Evolutionary conservation across 1,140 invertebrate genomes (phyloP).

Genomic region (Aleiodes sp.): DNA sequence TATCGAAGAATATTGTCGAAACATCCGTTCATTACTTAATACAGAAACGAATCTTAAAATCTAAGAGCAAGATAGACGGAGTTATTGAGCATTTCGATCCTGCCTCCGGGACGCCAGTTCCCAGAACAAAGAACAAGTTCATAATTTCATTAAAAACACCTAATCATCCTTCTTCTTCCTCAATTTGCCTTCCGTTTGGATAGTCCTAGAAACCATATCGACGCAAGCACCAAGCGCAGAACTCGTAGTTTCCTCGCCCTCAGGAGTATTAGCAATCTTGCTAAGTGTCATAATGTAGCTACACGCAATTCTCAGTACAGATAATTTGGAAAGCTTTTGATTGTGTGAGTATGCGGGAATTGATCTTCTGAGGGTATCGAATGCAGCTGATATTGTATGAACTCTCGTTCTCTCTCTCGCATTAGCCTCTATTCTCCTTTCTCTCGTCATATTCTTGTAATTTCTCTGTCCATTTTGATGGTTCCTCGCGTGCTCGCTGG

Average conservation of each 20-base stretch:
- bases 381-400: slow-evolving; percentile 94
- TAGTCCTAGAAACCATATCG: slow-evolving; percentile 85
- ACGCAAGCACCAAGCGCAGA: slow-evolving; percentile 79
- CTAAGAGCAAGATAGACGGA: slow-evolving; percentile 2
- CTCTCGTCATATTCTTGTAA: slow-evolving; percentile 95
- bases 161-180: slow-evolving; percentile 85
- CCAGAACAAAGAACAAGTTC: not conserved
- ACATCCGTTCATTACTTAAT: not conserved
- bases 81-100: slow-evolving; percentile 3
- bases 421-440: slow-evolving; percentile 91
- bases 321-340: slow-evolving; percentile 92
- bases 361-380: slow-evolving; percentile 84
- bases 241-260: slow-evolving; percentile 55
- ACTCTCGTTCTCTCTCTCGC: slow-evolving; percentile 90
- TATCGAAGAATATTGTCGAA: not conserved
- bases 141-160: not conserved
- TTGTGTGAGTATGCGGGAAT: slow-evolving; percentile 92
- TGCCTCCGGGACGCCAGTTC: slow-evolving; percentile 5
- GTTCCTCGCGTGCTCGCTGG: slow-evolving; percentile 30
- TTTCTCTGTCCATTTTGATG: slow-evolving; percentile 73
- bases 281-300: slow-evolving; percentile 87
- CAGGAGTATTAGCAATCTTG: slow-evolving; percentile 60
- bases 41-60: not conserved
- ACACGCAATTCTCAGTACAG: slow-evolving; percentile 89
- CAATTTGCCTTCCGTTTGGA: slow-evolving; percentile 91